Base-by-base conservation (phyloP, 2,888 invertebrate species). In the Slavum lentiscoides region DNA sequence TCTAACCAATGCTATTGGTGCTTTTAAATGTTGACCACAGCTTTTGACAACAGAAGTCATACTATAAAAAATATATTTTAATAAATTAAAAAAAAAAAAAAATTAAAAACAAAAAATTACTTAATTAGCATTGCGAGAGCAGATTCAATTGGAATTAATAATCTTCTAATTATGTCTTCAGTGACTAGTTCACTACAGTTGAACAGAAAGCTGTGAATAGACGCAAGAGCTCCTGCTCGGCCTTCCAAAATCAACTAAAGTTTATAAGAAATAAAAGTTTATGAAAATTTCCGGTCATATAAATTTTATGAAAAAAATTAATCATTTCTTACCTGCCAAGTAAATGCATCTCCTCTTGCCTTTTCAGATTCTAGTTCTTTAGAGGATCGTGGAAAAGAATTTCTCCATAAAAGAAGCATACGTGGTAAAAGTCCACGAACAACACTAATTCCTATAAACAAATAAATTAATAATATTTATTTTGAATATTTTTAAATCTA, bases 321-420 rank as follows among this genome's bases (percentile, higher is more conserved):
- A 19, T 58, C 5, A 15, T 55, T 82, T 83, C 30, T 87, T 82
- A 92, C 93, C 89, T 96, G 96, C 98, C 98, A 98, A n/a, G 98
- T 98, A 86, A 98, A 98, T 0, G 97, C 95, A 88, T 99, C 98
- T 11, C 97, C 94, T 85, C 98, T 89, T 21, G 95, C 92, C 85
- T 97, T 97, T 87, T 99, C 99, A 0, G 97, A 95, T 86, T 98
- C 98, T 21, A 99, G 89, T 87, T 99, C 99, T 86, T 98, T 98
- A 61, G 92, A 92, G 0, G 97, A 97, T 72, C 98, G 90, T 0
- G 99, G 98, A 87, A 99, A 99, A 43, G 97, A 97, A 87, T 98
- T 98, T 84, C 97, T 91, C 99, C 98, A 99, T 5, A 99, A 88
- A 19, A 98, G 88, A 84, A 98, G 86, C 94, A 99, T 96, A 82